phyloP scores from a whole-genome alignment of 2,797 vertebrate species.

The Bovichtus variegatus region DNA sequence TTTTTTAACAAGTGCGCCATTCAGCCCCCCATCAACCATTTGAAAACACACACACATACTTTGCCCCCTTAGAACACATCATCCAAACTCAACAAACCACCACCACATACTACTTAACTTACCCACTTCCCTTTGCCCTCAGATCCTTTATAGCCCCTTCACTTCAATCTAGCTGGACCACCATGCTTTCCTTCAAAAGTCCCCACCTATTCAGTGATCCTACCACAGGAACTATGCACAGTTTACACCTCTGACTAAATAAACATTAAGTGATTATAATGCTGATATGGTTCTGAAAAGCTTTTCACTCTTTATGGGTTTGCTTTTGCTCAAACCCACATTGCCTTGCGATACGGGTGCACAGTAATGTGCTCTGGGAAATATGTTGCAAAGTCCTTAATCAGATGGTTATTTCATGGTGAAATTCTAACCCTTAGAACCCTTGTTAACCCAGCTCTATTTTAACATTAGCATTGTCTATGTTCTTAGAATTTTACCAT shows the following conservation, averaged over 20 bases:
- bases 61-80: conserved; percentile 40
- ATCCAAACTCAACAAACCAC: conserved; percentile 47
- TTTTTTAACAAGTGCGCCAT: conserved; percentile 60
- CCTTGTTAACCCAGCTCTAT: no score
- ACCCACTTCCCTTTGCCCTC: conserved; percentile 53
- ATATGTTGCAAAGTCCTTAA: conserved; percentile 2
- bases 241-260: conserved; percentile 48
- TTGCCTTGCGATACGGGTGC: conserved; percentile 22
- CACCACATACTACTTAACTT: conserved; percentile 59
- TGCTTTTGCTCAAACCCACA: conserved; percentile 34
- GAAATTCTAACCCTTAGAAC: no score
- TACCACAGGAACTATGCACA: conserved; percentile 38
- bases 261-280: conserved; percentile 42
- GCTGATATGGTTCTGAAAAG: conserved; percentile 35
- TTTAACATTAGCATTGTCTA: no score
- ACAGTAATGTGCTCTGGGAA: conserved; percentile 8
- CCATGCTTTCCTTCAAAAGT: conserved; percentile 33
- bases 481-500: no score
- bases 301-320: conserved; percentile 19
- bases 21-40: conserved; percentile 63
- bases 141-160: conserved; percentile 45
- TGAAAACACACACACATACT: conserved; percentile 60
- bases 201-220: conserved; percentile 33
- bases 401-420: no score
- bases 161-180: conserved; percentile 40